Conservation (phyloP, 2,888 invertebrate genomes). For the Temnothorax ravouxi region DNA sequence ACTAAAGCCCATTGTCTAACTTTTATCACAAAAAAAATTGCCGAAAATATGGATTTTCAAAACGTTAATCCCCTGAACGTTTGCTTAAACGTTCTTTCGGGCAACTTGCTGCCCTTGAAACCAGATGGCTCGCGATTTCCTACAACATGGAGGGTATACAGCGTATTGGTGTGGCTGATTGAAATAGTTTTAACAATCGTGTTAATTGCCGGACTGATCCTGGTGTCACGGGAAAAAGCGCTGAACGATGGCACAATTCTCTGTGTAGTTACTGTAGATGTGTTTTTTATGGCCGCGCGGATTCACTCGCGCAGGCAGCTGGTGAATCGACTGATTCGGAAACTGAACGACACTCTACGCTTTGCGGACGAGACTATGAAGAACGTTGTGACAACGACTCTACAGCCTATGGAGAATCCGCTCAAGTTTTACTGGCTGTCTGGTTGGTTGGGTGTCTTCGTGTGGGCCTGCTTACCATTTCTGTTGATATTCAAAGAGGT, state of each 20-base stretch:
- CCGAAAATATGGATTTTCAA: constrained; percentile 68
- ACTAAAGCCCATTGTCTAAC: background rate
- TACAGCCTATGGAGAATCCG: constrained; percentile 63
- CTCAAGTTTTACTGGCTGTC: constrained; percentile 69
- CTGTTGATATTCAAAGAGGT: constrained; percentile 53
- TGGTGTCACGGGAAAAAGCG: constrained; percentile 58
- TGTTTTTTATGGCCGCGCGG: constrained; percentile 58
- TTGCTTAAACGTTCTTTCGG: constrained; percentile 68
- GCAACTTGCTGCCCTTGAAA: constrained; percentile 71
- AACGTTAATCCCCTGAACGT: constrained; percentile 68
- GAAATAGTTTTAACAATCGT: constrained; percentile 33
- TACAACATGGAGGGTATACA: constrained; percentile 47
- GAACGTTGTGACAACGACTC: constrained; percentile 16
- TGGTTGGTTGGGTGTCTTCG: constrained; percentile 18
- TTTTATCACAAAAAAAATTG: background rate
- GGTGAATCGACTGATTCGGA: constrained; percentile 63
- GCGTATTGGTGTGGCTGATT: constrained; percentile 59
- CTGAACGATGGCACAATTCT: constrained; percentile 65
- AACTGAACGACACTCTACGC: constrained; percentile 63
- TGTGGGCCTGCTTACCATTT: constrained; percentile 66
- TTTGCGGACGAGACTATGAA: constrained; percentile 51
- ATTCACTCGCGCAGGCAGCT: constrained; percentile 63
- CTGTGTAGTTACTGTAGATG: constrained; percentile 63
- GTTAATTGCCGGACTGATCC: constrained; percentile 51
- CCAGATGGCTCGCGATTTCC: constrained; percentile 35